A percentile compares a stretch with the other conserved stretches of the same genome.
These are phyloP conservation scores for Agriopis aurantiaria DNA, from an alignment of 2,888 invertebrate species.

Conservation along the genomic window DNA sequence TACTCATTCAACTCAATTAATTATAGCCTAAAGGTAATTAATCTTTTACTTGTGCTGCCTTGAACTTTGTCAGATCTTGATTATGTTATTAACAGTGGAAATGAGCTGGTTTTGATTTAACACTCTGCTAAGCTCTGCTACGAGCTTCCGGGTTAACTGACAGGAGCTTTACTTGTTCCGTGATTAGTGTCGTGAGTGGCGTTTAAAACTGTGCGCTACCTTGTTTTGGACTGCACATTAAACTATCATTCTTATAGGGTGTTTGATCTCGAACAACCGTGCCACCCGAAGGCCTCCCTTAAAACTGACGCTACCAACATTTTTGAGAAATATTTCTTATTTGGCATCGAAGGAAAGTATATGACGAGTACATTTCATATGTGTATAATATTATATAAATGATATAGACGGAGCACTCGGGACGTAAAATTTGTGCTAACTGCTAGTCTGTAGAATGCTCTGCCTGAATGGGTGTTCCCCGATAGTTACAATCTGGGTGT, in stretches of 20 bases:
- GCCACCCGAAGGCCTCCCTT: no score
- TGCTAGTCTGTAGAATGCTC: no score
- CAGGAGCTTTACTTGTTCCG: background rate
- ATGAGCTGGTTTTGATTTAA: conserved; percentile 40
- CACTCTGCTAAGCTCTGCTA: conserved; percentile 11
- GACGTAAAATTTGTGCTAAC: no score
- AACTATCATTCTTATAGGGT: no score
- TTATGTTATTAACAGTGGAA: conserved; percentile 41
- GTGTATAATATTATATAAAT: no score
- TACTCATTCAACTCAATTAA: conserved; percentile 50
- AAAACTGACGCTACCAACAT: background rate
- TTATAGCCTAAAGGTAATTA: conserved; percentile 52
- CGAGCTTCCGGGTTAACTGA: conserved; percentile 22
- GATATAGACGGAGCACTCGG: no score
- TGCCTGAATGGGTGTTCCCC: no score
- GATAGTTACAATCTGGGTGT: no score
- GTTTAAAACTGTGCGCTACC: background rate
- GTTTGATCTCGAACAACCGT: no score
- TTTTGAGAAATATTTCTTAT: background rate
- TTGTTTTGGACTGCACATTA: no score
- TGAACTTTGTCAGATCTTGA: conserved; percentile 57
- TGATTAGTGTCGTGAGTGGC: background rate
- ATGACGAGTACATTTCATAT: no score
- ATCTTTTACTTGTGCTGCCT: conserved; percentile 43
- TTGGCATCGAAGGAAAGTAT: no score